Evolutionary conservation across 2,113 vertebrate genomes (phyloP).

Genomic region (Riparia riparia): DNA sequence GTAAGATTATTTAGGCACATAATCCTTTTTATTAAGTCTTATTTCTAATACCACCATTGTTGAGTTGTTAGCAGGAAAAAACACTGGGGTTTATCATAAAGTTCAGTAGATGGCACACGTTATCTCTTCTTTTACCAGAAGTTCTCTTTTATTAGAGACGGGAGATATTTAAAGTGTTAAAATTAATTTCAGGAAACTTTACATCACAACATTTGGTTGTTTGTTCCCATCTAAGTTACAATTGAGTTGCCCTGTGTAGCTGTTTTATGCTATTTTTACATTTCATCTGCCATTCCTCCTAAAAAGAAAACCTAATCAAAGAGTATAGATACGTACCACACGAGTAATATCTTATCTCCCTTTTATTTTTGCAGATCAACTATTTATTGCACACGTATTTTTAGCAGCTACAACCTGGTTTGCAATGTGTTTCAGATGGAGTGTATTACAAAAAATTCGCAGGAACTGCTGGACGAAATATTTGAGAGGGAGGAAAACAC

Average conservation of each 20-base stretch:
- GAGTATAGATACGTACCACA: neutral
- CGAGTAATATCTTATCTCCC: conserved; percentile 3
- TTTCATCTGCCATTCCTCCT: conserved; percentile 25
- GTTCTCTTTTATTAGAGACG: neutral
- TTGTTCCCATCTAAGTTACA: conserved; percentile 9
- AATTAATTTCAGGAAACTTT: conserved; percentile 23
- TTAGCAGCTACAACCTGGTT: conserved; percentile 56
- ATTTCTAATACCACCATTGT: neutral
- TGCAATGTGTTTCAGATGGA: conserved; percentile 45
- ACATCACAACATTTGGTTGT: neutral
- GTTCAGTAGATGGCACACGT: conserved; percentile 46
- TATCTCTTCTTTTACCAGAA: neutral
- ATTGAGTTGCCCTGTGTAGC: neutral
- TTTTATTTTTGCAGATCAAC: conserved; percentile 32
- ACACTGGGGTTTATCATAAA: neutral
- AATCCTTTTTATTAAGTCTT: conserved; percentile 46
- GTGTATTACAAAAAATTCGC: neutral
- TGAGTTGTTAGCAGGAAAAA: neutral
- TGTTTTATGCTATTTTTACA: conserved; percentile 48
- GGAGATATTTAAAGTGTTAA: neutral
- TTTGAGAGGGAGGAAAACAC: neutral
- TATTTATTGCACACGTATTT: conserved; percentile 54
- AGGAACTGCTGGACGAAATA: neutral
- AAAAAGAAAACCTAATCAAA: conserved; percentile 51
- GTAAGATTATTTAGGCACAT: conserved; percentile 17